phyloP scores from a whole-genome alignment of 2,113 vertebrate species.

The Carassius gibelio region DNA sequence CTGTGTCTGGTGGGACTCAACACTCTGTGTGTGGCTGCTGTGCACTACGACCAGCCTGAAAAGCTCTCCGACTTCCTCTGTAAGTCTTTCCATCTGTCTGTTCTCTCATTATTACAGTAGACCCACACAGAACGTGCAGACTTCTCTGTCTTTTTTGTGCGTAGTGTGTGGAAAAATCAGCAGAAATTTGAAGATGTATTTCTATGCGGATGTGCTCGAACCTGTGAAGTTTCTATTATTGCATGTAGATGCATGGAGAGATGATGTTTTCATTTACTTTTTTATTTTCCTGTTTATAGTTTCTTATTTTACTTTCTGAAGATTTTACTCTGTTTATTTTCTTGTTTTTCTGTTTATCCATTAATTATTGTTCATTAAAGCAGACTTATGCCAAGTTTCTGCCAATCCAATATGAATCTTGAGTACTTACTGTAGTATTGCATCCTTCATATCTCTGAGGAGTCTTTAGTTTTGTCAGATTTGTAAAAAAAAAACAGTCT shows the following conservation, averaged over 20 bases:
- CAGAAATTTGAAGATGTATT: neutral
- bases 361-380: neutral
- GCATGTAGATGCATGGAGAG: neutral
- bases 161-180: neutral
- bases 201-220: neutral
- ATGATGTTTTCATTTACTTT: neutral
- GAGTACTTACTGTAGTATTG: too few species aligned
- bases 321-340: neutral
- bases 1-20: conserved; percentile 93
- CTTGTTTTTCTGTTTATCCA: neutral
- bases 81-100: conserved; percentile 72
- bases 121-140: neutral
- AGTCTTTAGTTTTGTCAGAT: too few species aligned
- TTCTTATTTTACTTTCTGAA: neutral
- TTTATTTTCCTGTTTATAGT: neutral
- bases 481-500: too few species aligned
- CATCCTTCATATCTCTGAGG: too few species aligned
- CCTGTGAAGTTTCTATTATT: conserved; percentile 6
- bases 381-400: neutral
- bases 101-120: neutral
- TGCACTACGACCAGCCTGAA: conserved; percentile 91
- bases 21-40: conserved; percentile 92
- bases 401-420: neutral
- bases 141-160: neutral
- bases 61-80: conserved; percentile 92